Percentiles rank a stretch among this genome's conserved stretches.
Evolutionary conservation across 2,888 invertebrate genomes (phyloP).

Genomic region (Leptura quadrifasciata): DNA sequence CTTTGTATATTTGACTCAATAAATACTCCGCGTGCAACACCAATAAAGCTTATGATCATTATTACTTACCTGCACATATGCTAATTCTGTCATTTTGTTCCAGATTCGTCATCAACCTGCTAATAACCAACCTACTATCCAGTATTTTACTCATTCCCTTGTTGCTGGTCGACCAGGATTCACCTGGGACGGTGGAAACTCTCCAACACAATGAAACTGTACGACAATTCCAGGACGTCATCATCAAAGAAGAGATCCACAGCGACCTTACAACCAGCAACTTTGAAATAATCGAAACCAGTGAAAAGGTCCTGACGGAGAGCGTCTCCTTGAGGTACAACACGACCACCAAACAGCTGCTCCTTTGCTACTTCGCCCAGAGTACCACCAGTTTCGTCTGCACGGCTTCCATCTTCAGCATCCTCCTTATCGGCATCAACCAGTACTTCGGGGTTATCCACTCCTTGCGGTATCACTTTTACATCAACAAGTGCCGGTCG

Average conservation of each 20-base stretch:
- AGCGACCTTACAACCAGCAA: constrained; percentile 38
- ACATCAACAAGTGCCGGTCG: constrained; percentile 75
- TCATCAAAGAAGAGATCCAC: constrained; percentile 55
- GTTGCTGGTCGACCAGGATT: constrained; percentile 75
- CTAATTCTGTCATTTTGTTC: constrained; percentile 59
- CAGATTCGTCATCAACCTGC: constrained; percentile 76
- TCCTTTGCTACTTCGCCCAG: constrained; percentile 75
- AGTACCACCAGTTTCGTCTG: constrained; percentile 78
- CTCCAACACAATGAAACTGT: constrained; percentile 46
- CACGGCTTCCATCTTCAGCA: constrained; percentile 79
- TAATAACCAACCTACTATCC: constrained; percentile 75
- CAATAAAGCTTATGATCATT: no score
- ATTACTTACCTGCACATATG: no score
- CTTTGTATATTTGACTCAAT: no score
- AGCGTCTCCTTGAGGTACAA: constrained; percentile 1
- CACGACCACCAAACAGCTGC: constrained; percentile 37
- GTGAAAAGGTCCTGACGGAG: constrained; percentile 44
- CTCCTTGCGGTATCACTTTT: constrained; percentile 79
- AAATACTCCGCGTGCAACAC: no score
- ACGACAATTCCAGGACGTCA: constrained; percentile 50
- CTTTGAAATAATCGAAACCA: constrained; percentile 58
- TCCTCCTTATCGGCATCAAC: constrained; percentile 80
- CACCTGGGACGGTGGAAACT: constrained; percentile 57
- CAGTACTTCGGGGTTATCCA: constrained; percentile 82
- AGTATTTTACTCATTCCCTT: constrained; percentile 74